Percentiles rank a stretch among this genome's conserved stretches.
Conservation (phyloP, 2,888 invertebrate species). For the Odontothrips loti region DNA sequence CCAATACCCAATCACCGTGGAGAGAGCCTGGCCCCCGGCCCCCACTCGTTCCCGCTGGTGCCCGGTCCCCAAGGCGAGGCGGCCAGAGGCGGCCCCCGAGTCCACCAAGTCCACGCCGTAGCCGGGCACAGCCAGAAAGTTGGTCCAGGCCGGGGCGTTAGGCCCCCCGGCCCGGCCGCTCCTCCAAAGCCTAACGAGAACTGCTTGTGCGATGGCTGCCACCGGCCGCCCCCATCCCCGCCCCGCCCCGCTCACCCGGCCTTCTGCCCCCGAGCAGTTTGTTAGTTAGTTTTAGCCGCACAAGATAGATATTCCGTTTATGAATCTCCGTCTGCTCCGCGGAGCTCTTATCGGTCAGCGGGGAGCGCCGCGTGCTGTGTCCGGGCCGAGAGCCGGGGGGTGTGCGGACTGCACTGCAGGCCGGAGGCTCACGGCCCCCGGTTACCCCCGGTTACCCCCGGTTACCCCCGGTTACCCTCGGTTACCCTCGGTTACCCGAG, state of each 20-base stretch:
- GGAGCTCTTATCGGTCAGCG: background rate
- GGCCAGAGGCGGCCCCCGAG: background rate
- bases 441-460: too few species aligned
- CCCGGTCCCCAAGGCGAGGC: too few species aligned
- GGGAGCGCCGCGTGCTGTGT: background rate
- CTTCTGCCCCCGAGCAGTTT: background rate
- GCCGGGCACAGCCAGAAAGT: background rate
- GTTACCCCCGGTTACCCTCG: too few species aligned
- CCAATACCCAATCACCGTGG: background rate
- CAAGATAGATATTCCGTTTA: conserved; percentile 9
- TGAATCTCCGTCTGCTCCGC: background rate
- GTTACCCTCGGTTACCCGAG: background rate
- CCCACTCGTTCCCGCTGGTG: background rate
- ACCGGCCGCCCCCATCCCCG: background rate
- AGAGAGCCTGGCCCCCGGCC: background rate
- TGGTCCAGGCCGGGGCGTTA: background rate
- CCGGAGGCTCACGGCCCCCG: background rate
- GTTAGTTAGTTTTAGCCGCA: background rate
- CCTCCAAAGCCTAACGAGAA: background rate
- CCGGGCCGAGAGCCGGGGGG: background rate
- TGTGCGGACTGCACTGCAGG: background rate
- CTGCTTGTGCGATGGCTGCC: background rate
- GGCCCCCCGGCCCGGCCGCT: background rate
- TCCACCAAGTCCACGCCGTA: background rate
- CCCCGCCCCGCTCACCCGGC: background rate